phyloP scores from a whole-genome alignment of 2,797 vertebrate species.

The Ptychadena robeensis region DNA sequence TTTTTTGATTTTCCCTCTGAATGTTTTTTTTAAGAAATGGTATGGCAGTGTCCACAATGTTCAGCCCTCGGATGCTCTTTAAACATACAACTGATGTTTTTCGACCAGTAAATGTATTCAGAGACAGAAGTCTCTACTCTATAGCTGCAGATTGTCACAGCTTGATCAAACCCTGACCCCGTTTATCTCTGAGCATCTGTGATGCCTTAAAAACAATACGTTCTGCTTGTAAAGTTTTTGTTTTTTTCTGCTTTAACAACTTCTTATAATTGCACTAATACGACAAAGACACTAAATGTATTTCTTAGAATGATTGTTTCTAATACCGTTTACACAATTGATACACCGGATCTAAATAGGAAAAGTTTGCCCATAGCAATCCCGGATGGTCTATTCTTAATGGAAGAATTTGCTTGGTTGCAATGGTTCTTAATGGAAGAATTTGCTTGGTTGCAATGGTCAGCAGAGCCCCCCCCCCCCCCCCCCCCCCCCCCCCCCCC shows the following conservation, averaged over 20 bases:
- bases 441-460: not conserved
- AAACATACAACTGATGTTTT: not conserved
- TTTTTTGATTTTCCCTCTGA: too few species aligned
- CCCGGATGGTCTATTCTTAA: too few species aligned
- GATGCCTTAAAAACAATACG: constrained; percentile 35
- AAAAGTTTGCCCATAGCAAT: not conserved
- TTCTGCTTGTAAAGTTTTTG: not conserved
- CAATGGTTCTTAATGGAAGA: not conserved
- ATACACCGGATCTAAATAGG: not conserved
- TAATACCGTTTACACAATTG: not conserved
- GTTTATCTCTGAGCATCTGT: constrained; percentile 7
- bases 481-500: too few species aligned
- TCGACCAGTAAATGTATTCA: not conserved
- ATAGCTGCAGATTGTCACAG: not conserved
- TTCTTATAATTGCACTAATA: constrained; percentile 28
- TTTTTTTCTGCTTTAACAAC: not conserved
- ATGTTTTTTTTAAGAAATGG: too few species aligned
- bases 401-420: not conserved
- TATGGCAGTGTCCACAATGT: not conserved
- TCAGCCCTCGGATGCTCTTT: not conserved
- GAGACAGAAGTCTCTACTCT: not conserved
- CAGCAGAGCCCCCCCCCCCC: not conserved
- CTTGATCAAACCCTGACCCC: not conserved
- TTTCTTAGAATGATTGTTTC: not conserved
- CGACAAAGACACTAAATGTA: not conserved